These are phyloP conservation scores for Neomonachus schauinslandi DNA, from an alignment of 2,113 vertebrate species.

Conservation along the genomic window DNA sequence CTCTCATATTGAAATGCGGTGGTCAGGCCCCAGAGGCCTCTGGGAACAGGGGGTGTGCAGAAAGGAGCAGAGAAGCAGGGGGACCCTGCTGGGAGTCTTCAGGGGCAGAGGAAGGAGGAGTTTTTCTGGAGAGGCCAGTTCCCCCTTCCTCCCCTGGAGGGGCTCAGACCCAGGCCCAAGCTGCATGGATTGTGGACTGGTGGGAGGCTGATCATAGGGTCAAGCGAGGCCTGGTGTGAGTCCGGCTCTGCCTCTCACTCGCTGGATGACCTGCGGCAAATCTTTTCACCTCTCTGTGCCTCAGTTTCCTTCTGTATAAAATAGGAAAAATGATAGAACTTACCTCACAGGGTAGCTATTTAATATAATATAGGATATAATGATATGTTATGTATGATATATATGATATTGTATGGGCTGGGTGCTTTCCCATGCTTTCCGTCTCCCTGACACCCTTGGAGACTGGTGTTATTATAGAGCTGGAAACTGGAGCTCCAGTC, in stretches of 20 bases:
- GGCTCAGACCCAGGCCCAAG: neutral
- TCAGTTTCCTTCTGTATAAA: constrained; percentile 1
- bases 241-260: neutral
- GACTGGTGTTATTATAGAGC: neutral
- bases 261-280: neutral
- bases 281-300: neutral
- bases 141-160: neutral
- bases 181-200: neutral
- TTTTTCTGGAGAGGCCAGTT: neutral
- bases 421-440: neutral
- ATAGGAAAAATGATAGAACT: neutral
- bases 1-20: neutral
- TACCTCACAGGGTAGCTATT: neutral
- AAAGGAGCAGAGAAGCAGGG: neutral
- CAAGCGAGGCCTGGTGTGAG: neutral
- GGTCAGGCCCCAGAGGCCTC: neutral
- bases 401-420: neutral
- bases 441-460: neutral
- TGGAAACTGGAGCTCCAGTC: neutral
- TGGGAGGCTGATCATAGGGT: too few relatives aligned
- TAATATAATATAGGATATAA: neutral
- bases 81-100: neutral
- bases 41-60: neutral
- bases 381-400: neutral
- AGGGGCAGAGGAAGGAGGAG: neutral